Percentiles rank a stretch among this genome's conserved stretches.
Conservation (phyloP, 2,113 vertebrate species). For the Panurus biarmicus region DNA sequence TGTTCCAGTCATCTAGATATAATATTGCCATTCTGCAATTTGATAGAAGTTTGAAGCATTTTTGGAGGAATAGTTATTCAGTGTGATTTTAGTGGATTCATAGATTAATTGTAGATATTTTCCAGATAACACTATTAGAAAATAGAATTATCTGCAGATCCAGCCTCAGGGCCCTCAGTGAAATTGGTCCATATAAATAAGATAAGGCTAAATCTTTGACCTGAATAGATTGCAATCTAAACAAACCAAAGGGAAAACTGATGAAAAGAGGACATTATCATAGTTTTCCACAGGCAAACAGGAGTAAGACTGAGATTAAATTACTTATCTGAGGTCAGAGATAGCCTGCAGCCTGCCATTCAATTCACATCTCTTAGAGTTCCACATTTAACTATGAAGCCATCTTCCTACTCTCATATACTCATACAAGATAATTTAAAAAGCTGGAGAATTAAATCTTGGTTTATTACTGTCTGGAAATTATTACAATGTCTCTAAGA, state of each 20-base stretch:
- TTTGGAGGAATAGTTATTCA: background rate
- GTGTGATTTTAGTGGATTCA: background rate
- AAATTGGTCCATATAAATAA: background rate
- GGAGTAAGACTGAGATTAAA: background rate
- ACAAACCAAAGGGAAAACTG: background rate
- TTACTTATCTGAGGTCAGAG: background rate
- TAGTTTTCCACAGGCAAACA: background rate
- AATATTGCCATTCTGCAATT: background rate
- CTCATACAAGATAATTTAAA: background rate
- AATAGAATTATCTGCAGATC: background rate
- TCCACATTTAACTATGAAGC: background rate
- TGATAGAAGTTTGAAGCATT: background rate
- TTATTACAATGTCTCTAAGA: background rate
- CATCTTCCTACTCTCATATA: background rate
- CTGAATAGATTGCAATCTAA: constrained; percentile 34
- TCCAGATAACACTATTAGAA: background rate
- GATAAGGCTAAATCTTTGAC: constrained; percentile 16
- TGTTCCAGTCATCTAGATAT: background rate
- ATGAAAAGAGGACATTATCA: constrained; percentile 17
- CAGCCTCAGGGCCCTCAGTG: background rate
- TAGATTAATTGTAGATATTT: background rate
- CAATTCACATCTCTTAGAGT: background rate
- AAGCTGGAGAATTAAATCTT: background rate
- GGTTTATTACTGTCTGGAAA: background rate
- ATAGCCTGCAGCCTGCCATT: background rate